These are phyloP conservation scores for Cinclus mexicanus DNA, from an alignment of 2,113 vertebrate genomes.

Conservation along the genomic window DNA sequence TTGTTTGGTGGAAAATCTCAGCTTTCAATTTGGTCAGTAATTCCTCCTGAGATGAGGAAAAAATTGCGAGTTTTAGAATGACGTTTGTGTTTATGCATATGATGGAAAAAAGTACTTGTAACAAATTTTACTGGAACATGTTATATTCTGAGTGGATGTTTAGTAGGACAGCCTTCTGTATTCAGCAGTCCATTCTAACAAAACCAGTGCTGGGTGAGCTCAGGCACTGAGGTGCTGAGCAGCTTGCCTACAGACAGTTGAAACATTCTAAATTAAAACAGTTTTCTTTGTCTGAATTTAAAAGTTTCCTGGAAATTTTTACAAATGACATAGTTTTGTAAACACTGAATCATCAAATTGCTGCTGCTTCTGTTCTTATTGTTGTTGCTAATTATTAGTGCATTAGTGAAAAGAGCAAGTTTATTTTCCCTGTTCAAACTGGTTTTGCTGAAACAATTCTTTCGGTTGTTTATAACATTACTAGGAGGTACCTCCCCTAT, in stretches of 20 bases:
- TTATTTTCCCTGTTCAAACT: not conserved
- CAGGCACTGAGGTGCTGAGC: not conserved
- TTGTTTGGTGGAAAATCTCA: not conserved
- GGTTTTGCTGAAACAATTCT: not conserved
- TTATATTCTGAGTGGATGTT: not conserved
- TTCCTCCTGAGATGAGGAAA: not conserved
- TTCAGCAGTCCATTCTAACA: not conserved
- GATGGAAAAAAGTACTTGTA: not conserved
- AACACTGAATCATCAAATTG: not conserved
- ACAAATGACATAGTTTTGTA: not conserved
- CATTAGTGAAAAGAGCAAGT: not conserved
- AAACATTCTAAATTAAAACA: not conserved
- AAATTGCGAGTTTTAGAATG: not conserved
- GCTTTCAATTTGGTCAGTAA: not conserved
- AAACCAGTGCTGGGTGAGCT: fast-evolving
- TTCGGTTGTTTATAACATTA: not conserved
- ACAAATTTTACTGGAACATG: not conserved
- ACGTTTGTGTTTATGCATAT: not conserved
- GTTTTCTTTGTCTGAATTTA: not conserved
- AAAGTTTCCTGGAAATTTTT: not conserved
- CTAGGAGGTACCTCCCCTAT: not conserved
- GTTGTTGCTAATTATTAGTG: not conserved
- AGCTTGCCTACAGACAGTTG: not conserved
- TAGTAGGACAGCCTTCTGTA: not conserved
- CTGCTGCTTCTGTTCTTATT: not conserved